Base-by-base conservation (phyloP, 1,140 invertebrate species). In the Sinonovacula constricta region DNA sequence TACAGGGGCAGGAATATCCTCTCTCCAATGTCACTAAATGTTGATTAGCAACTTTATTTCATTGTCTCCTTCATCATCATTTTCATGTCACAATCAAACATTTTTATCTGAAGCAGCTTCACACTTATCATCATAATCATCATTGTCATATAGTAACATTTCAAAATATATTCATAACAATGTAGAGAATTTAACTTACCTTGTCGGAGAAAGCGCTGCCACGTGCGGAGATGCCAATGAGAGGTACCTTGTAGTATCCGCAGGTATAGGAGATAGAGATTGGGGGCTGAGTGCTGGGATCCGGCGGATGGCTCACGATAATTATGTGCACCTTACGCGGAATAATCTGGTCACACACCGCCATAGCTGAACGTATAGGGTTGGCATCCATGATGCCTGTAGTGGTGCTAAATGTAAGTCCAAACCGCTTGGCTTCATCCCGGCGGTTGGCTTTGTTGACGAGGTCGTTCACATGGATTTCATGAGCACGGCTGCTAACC, bases 121-220 rank as follows among this genome's bases (percentile, higher is more conserved):
- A n/a, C n/a, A n/a, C n/a, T n/a, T n/a, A n/a, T n/a, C n/a, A n/a
- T n/a, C n/a, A n/a, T n/a, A n/a, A n/a, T n/a, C n/a, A n/a, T n/a
- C n/a, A n/a, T n/a, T n/a, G n/a, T n/a, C n/a, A n/a, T n/a, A n/a
- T n/a, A n/a, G n/a, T n/a, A n/a, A n/a, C n/a, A n/a, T n/a, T n/a
- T n/a, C n/a, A n/a, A n/a, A n/a, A n/a, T n/a, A n/a, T n/a, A n/a
- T n/a, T n/a, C n/a, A n/a, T n/a, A n/a, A n/a, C n/a, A n/a, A n/a
- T n/a, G n/a, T n/a, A n/a, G n/a, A n/a, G n/a, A n/a, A n/a, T 49
- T 3, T 54, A 31, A 78, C 82, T 89, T 91, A 96, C 96, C 92
- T 99, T 99, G 91, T 99, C 97, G 31, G 98, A 99, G 91, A 99
- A 99, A 14, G 97, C 96, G 30, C 97, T 98, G 89, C 99, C 98